These are phyloP conservation scores for Acanthochromis polyacanthus DNA, from an alignment of 2,113 vertebrate species.

Conservation along the genomic window DNA sequence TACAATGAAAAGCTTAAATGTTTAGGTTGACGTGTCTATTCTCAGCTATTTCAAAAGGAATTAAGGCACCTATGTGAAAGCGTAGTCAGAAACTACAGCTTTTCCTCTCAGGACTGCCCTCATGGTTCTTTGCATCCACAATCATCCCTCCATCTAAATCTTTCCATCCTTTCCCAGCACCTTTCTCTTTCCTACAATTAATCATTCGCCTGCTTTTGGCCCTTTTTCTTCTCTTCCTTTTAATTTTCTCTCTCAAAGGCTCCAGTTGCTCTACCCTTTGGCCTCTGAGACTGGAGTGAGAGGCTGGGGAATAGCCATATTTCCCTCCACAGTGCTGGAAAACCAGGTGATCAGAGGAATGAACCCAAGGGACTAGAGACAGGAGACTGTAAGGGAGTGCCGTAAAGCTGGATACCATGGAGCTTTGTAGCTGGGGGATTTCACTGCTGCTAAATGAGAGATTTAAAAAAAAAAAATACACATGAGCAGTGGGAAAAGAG, in stretches of 20 bases:
- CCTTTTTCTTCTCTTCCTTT: conserved; percentile 35
- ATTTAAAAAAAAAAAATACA: conserved; percentile 33
- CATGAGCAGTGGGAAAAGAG: conserved; percentile 11
- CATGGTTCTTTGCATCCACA: background rate
- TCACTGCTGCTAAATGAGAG: conserved; percentile 37
- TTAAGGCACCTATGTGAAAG: background rate
- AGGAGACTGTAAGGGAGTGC: conserved; percentile 61
- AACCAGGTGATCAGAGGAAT: conserved; percentile 56
- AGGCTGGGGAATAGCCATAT: conserved; percentile 60
- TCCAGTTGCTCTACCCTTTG: conserved; percentile 38
- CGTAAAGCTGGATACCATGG: conserved; percentile 73
- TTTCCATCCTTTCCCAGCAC: background rate
- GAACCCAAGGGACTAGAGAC: conserved; percentile 55
- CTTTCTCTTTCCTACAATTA: background rate
- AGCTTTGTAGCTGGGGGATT: conserved; percentile 63
- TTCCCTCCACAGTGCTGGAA: conserved; percentile 56
- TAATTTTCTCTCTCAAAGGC: conserved; percentile 71
- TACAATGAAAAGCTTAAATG: background rate
- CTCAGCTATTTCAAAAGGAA: background rate
- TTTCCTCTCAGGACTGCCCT: background rate
- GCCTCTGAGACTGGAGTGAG: conserved; percentile 62
- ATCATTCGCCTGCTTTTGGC: background rate
- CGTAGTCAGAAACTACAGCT: background rate
- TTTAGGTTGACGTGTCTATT: background rate
- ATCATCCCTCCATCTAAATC: conserved; percentile 5